These are phyloP conservation scores for Oscheius myriophilus DNA, from an alignment of 2,888 invertebrate genomes.

Conservation along the genomic window DNA sequence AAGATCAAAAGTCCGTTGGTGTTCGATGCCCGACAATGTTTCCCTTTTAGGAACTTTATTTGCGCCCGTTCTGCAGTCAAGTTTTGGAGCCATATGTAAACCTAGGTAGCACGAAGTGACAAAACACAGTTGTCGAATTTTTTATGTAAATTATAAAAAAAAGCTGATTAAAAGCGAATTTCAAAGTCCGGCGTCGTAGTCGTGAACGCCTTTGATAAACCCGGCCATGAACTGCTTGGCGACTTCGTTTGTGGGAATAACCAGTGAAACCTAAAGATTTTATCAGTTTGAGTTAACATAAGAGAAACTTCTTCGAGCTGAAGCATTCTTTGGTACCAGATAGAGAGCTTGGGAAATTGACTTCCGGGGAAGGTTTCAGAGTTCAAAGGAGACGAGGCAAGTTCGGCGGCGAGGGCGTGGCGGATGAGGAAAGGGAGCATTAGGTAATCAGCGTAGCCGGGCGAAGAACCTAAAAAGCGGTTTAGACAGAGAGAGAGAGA, in stretches of 20 bases:
- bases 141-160: no score
- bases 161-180: neutral
- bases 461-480: neutral
- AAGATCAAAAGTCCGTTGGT: no score
- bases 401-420: slow-evolving; percentile 35
- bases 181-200: neutral
- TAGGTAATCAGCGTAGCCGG: slow-evolving; percentile 51
- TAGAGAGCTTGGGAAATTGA: slow-evolving; percentile 40
- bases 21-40: no score
- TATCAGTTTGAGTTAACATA: no score
- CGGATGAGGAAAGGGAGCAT: slow-evolving; percentile 57
- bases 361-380: slow-evolving; percentile 36
- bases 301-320: slow-evolving; percentile 33
- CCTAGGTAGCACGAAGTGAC: no score
- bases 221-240: slow-evolving; percentile 33
- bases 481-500: slow-evolving; percentile 1
- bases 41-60: no score
- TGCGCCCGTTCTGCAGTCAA: no score
- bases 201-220: slow-evolving; percentile 8
- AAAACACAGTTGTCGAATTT: no score
- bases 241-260: slow-evolving; percentile 32
- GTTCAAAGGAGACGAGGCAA: slow-evolving; percentile 33
- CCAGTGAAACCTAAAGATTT: neutral
- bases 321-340: slow-evolving; percentile 41
- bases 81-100: no score